A percentile compares a stretch with the other conserved stretches of the same genome.
Evolutionary conservation across 1,140 invertebrate species (phyloP).

Genomic region (Camponotus pennsylvanicus): DNA sequence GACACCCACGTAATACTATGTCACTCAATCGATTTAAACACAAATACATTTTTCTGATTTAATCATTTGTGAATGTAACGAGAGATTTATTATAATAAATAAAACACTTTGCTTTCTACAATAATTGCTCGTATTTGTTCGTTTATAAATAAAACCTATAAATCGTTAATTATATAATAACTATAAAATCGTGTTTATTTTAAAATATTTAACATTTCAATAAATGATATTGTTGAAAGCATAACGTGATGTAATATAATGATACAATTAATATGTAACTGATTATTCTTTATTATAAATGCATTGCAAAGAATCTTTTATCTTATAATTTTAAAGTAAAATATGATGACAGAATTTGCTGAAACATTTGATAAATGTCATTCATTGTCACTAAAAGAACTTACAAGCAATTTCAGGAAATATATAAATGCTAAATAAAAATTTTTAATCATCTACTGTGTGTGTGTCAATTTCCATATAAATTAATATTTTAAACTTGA

Average conservation of each 20-base stretch:
- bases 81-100: constrained; percentile 30
- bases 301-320: neutral
- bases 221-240: neutral
- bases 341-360: neutral
- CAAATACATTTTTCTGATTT: neutral
- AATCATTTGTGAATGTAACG: constrained; percentile 24
- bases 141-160: neutral
- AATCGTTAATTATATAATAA: too few relatives aligned
- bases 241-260: neutral
- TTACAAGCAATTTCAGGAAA: neutral
- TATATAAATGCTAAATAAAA: neutral
- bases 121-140: neutral
- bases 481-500: constrained; percentile 17
- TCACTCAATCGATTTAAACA: neutral
- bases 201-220: neutral
- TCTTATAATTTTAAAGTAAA: neutral
- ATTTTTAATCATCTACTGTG: neutral
- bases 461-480: too few relatives aligned
- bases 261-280: neutral
- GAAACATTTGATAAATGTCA: neutral
- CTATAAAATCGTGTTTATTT: neutral
- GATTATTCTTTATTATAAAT: neutral
- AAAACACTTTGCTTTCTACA: constrained; percentile 55
- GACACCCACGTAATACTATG: neutral
- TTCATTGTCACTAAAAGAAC: neutral